phyloP scores from a whole-genome alignment of 2,113 vertebrate genomes.

The Eurystomus gularis region DNA sequence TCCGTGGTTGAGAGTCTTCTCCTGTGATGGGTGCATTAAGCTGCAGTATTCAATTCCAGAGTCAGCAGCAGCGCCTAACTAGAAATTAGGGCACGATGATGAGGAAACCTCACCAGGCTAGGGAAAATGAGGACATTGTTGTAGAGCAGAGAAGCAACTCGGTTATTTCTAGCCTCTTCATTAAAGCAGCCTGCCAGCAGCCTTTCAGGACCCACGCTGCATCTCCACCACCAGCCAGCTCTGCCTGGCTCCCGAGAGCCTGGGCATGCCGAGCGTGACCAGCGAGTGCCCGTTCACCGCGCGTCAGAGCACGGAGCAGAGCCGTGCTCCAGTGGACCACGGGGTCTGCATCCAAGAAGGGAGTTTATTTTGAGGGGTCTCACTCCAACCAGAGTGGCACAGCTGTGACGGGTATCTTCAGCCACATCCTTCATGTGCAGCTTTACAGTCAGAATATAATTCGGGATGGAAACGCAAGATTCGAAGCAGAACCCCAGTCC shows the following conservation, averaged over 20 bases:
- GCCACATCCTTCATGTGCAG: fast-evolving
- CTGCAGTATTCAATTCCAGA: not conserved
- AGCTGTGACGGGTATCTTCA: fast-evolving
- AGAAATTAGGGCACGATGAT: fast-evolving
- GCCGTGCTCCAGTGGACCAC: fast-evolving
- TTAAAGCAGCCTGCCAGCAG: not conserved
- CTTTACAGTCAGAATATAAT: not conserved
- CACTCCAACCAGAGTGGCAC: fast-evolving
- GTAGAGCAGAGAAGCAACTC: not conserved
- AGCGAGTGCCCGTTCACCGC: fast-evolving
- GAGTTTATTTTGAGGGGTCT: not conserved
- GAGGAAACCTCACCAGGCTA: not conserved
- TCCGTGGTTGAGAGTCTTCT: not conserved
- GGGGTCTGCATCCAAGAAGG: fast-evolving
- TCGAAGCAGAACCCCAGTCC: not conserved
- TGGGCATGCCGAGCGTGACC: fast-evolving
- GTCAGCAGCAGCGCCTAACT: not conserved
- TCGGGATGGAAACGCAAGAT: not conserved
- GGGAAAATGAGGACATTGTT: fast-evolving
- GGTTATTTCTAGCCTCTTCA: not conserved
- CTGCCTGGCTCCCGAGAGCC: fast-evolving
- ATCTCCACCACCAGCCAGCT: fast-evolving
- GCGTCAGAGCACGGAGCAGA: fast-evolving
- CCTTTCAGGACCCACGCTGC: not conserved
- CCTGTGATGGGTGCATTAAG: fast-evolving